Percentiles rank a stretch among this genome's conserved stretches.
These are phyloP conservation scores for Brachynemurus nebulosus DNA, from an alignment of 2,888 invertebrate genomes.

Conservation along the genomic window DNA sequence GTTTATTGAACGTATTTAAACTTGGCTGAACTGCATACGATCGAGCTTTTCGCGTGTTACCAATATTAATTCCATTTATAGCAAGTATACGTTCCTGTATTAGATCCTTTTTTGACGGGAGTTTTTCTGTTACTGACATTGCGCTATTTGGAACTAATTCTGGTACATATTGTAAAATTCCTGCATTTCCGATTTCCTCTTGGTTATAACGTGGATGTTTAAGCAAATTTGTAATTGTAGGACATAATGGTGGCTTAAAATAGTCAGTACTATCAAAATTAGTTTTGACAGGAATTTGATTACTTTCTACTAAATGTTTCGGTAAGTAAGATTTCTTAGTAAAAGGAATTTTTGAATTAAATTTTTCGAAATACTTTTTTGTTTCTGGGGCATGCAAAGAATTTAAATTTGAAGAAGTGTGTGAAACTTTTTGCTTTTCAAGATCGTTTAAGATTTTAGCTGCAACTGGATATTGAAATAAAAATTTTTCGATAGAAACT, in stretches of 20 bases:
- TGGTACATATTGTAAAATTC: constrained; percentile 12
- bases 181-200: constrained; percentile 7
- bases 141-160: constrained; percentile 9
- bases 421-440: not conserved
- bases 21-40: not conserved
- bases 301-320: not conserved
- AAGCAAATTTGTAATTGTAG: constrained; percentile 10
- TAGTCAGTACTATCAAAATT: constrained; percentile 3
- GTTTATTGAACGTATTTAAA: not conserved
- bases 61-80: not conserved
- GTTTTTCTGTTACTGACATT: no score
- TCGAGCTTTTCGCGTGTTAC: not conserved
- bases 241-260: constrained; percentile 13
- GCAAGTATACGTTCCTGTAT: not conserved
- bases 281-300: not conserved
- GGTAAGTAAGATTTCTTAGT: not conserved
- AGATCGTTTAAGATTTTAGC: not conserved
- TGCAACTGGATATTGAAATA: not conserved
- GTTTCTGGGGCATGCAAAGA: not conserved
- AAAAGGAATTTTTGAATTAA: not conserved
- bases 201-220: constrained; percentile 9
- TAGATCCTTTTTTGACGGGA: no score
- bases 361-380: not conserved
- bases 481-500: constrained; percentile 1
- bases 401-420: not conserved